Conservation (phyloP, 2,113 vertebrate species). For the Diadophis punctatus region DNA sequence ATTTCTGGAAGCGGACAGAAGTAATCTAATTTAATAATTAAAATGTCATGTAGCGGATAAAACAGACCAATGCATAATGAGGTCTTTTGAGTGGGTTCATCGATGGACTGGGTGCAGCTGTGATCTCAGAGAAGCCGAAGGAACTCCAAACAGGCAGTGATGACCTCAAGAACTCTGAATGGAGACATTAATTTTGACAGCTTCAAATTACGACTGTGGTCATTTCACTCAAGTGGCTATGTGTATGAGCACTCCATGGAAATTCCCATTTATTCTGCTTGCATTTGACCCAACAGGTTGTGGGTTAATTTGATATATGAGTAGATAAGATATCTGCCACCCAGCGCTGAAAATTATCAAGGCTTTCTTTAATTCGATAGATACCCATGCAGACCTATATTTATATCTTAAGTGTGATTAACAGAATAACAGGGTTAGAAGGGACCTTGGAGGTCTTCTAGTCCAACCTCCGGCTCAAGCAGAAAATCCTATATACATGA, state of each 20-base stretch:
- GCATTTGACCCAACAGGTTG: background rate
- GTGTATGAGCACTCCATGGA: background rate
- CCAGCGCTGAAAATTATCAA: background rate
- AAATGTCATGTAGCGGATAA: background rate
- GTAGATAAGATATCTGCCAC: background rate
- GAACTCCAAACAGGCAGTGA: background rate
- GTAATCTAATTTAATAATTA: conserved; percentile 9
- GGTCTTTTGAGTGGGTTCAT: background rate
- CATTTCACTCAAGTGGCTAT: background rate
- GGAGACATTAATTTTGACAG: background rate
- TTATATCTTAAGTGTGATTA: background rate
- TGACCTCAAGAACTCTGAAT: background rate
- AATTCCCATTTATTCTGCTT: background rate
- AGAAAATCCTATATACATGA: background rate
- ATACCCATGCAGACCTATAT: background rate
- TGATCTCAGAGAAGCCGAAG: background rate
- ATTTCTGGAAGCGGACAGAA: background rate
- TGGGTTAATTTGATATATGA: background rate
- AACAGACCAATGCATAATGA: background rate
- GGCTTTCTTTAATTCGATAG: background rate
- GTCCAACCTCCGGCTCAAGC: too few species aligned
- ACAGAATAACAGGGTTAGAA: too few species aligned
- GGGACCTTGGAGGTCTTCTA: too few species aligned
- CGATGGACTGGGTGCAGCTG: background rate
- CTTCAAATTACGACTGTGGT: background rate